A percentile compares a stretch with the other conserved stretches of the same genome.
phyloP scores from a whole-genome alignment of 2,113 vertebrate species.

The Hippocampus comes region DNA sequence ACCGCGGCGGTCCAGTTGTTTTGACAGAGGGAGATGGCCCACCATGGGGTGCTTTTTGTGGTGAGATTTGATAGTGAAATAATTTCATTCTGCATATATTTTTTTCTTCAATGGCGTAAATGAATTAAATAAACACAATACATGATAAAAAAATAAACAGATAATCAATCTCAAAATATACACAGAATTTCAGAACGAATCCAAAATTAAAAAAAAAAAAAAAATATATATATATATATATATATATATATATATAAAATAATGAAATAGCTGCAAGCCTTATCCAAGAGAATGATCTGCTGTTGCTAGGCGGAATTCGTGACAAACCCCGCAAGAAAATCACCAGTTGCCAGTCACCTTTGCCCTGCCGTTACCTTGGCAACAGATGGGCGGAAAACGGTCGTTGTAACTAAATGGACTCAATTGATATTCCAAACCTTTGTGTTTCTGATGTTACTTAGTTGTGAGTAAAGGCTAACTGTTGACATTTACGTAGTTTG shows the following conservation, averaged over 20 bases:
- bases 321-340: neutral
- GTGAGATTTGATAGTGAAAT: too few species aligned
- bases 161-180: neutral
- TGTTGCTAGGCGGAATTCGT: neutral
- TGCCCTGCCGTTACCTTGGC: neutral
- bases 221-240: too few species aligned
- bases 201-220: neutral
- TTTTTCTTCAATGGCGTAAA: neutral
- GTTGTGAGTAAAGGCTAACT: neutral
- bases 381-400: neutral
- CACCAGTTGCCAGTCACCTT: neutral
- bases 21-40: neutral
- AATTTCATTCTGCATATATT: too few species aligned
- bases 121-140: neutral
- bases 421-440: neutral
- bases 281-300: neutral
- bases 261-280: neutral
- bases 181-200: neutral
- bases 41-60: too few species aligned
- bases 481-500: neutral
- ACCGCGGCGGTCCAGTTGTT: neutral
- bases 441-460: constrained; percentile 15
- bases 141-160: neutral
- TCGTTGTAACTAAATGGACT: neutral
- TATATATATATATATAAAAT: too few species aligned